Evolutionary conservation across 2,888 invertebrate species (phyloP).

Genomic region (Gari tellinella): DNA sequence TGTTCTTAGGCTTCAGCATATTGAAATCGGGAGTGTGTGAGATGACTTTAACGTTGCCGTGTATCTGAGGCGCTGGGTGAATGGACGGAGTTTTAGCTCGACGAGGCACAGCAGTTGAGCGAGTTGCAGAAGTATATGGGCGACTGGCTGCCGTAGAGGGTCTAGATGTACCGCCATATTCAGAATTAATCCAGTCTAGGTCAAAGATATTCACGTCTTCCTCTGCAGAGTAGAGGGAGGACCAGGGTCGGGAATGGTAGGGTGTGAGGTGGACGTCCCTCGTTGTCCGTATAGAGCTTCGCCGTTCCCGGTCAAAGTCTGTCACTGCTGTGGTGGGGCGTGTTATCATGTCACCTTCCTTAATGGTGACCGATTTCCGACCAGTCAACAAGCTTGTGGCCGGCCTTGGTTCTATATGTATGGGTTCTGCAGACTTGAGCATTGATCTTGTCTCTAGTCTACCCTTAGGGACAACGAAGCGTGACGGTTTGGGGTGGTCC

Average conservation of each 20-base stretch:
- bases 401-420: conserved; percentile 6
- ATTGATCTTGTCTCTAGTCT: conserved; percentile 21
- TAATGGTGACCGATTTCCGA: conserved; percentile 42
- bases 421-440: conserved; percentile 2
- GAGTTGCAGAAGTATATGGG: not conserved
- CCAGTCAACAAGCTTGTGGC: conserved; percentile 12
- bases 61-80: conserved; percentile 41
- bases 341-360: conserved; percentile 26
- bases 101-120: conserved; percentile 2
- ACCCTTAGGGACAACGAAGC: conserved; percentile 27
- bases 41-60: conserved; percentile 32
- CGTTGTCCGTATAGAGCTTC: conserved; percentile 21
- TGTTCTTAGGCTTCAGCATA: conserved; percentile 30
- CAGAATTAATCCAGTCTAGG: too few relatives aligned
- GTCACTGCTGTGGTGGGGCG: conserved; percentile 32
- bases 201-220: conserved; percentile 17
- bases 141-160: conserved; percentile 1
- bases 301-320: not conserved
- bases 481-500: conserved; percentile 41
- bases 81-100: conserved; percentile 38
- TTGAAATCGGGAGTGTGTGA: conserved; percentile 23
- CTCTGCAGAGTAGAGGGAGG: not conserved
- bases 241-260: conserved; percentile 21
- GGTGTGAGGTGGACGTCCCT: conserved; percentile 37
- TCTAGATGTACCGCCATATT: conserved; percentile 13